Conservation (phyloP, 2,797 vertebrate species). For the Gymnopithys bicolor region DNA sequence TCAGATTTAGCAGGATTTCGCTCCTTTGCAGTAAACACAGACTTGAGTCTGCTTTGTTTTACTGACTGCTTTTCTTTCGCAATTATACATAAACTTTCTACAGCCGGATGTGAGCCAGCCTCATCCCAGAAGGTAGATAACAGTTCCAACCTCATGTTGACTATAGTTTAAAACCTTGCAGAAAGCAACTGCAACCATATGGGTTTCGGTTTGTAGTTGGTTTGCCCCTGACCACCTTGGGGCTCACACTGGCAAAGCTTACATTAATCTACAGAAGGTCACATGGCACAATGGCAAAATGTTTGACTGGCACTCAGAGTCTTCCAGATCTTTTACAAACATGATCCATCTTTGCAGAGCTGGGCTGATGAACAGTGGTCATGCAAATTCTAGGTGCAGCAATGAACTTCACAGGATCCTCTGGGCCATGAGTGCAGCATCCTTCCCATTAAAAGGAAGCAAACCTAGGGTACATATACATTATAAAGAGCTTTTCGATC, state of each 20-base stretch:
- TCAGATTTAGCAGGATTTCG: background rate
- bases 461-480: background rate
- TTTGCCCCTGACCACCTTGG: background rate
- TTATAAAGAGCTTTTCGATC: background rate
- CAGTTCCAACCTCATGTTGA: background rate
- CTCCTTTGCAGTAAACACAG: background rate
- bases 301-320: background rate
- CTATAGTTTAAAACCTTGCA: background rate
- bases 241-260: background rate
- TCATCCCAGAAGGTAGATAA: background rate
- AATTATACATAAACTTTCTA: background rate
- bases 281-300: background rate
- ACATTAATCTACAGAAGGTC: background rate
- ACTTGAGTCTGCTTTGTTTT: background rate
- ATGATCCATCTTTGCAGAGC: background rate
- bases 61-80: background rate
- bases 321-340: background rate
- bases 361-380: background rate
- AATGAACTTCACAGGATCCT: background rate
- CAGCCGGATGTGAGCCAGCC: background rate
- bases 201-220: background rate
- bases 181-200: background rate
- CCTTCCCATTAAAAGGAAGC: background rate
- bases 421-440: background rate
- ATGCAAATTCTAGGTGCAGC: background rate